Evolutionary conservation across 2,113 vertebrate genomes (phyloP), one percentile per base, ranked within the genome.

Genomic region (Eclectus roratus): DNA sequence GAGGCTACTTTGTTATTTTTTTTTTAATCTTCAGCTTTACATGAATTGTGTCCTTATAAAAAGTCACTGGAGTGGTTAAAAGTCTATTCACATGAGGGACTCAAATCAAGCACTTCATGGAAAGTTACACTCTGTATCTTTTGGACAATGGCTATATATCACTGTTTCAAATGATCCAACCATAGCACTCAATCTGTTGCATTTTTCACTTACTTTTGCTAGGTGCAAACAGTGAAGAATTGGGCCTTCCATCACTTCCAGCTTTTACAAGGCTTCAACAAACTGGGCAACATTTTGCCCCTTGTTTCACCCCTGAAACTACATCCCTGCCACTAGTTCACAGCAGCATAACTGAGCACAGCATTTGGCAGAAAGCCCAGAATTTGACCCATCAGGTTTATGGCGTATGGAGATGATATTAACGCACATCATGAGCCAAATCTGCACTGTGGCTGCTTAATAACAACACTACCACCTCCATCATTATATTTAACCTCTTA

Each of bases 321-420:
- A 24, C 77, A 83, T 66, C 58, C 55, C 50, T 84, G 78, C 47
- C 52, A 35, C 28, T 35, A 61, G 77, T 56, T 81, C 80, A 68
- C 20, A 29, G 83, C 56, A 35, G 53, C 0, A 3, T 74, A 73
- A 82, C 74, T n/a, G 91, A 74, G 83, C 68, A 35, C 72, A 78
- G 65, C 21, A 28, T 31, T 91, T 96, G 96, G 95, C 95, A 95
- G 53, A 49, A 35, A 93, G 95, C 96, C 94, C 71, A 84, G 91
- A 92, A 64, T 88, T 80, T 91, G 80, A 95, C 94, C 93, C 25
- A 2, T 65, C 71, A 91, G 78, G 64, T 88, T 97, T 84, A 80
- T 63, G 56, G 85, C 1, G 0, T 89, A 91, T 84, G 65, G 85
- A 95, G 85, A 96, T 72, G 44, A 76, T 96, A 95, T 94, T 96